Base-by-base conservation (phyloP, 2,888 invertebrate species). In the Cantharis nigra region DNA sequence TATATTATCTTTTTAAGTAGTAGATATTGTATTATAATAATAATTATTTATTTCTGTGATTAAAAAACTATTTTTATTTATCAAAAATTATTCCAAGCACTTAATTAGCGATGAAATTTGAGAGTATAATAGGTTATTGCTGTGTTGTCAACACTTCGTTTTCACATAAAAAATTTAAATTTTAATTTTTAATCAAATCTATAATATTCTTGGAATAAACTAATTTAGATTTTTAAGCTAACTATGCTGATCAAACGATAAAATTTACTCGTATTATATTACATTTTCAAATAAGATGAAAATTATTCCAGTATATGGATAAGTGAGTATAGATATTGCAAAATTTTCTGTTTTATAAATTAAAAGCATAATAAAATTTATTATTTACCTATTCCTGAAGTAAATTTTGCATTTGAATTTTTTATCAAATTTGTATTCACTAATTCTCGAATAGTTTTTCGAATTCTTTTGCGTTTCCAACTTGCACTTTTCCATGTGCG, bases 401-500 rank as follows among this genome's bases (percentile, higher is more conserved):
- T 71, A 69, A 79, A 75, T 64, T 74, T 74, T 18, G 69, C 75
- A 67, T 70, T 74, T 13, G 77, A 75, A 16, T 73, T 49, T 73
- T 72, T 77, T 67, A 75, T 72, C 62, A 71, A 62, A 63, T 67
- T 75, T n/a, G 74, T 67, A 20, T 77, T 72, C 71, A 70, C 74
- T 76, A 74, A 80, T 49, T 74, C 75, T 49, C 49, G 63, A 9
- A 80, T 75, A 67, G 71, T 75, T 76, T 74, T 71, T 69, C 72
- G 69, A 73, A 79, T 76, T 62, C 76, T 74, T 75, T 76, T 69
- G 62, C 71, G 71, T 69, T 74, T 74, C 80, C 79, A 80, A 65
- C 76, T 75, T 69, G 71, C 69, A 69, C 80, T 76, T 69, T 78
- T 78, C 79, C 79, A 79, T 77, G 79, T 80, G 80, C 80, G 80